Conservation (phyloP, 2,113 vertebrate species). For the Spermophilus dauricus region DNA sequence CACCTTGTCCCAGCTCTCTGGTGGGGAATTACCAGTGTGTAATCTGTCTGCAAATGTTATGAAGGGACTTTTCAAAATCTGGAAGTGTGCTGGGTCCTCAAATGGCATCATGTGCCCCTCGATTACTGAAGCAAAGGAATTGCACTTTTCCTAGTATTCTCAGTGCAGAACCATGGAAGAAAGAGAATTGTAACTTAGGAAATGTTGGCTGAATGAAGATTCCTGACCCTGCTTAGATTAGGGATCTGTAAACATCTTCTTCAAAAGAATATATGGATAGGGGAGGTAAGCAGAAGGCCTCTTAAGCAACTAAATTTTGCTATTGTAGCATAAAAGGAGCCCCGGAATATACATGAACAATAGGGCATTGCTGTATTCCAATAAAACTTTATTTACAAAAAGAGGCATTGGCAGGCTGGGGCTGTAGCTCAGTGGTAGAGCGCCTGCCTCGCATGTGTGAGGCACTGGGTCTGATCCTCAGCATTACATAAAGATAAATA, state of each 20-base stretch:
- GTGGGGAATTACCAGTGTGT: not conserved
- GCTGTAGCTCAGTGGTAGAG: too few relatives aligned
- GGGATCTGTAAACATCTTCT: not conserved
- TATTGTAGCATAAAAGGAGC: not conserved
- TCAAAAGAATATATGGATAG: not conserved
- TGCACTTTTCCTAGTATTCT: not conserved
- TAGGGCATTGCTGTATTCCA: not conserved
- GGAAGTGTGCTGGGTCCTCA: not conserved
- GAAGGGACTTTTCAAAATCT: conserved; percentile 19
- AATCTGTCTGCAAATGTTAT: conserved; percentile 41
- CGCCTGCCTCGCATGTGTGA: too few relatives aligned
- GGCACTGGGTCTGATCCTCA: too few relatives aligned
- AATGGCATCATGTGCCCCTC: too few relatives aligned
- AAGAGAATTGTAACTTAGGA: not conserved
- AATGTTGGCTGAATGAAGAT: not conserved
- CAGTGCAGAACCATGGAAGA: not conserved
- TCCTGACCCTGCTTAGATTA: not conserved
- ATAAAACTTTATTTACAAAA: conserved; percentile 23
- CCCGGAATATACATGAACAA: not conserved
- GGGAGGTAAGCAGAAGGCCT: not conserved
- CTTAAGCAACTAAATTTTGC: not conserved
- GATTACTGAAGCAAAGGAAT: not conserved
- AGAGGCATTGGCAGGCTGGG: too few relatives aligned
- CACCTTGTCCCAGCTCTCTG: not conserved
- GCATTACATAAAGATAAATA: too few relatives aligned